These are phyloP conservation scores for Pseudorectes ferrugineus DNA, from an alignment of 2,113 vertebrate genomes.

Conservation along the genomic window DNA sequence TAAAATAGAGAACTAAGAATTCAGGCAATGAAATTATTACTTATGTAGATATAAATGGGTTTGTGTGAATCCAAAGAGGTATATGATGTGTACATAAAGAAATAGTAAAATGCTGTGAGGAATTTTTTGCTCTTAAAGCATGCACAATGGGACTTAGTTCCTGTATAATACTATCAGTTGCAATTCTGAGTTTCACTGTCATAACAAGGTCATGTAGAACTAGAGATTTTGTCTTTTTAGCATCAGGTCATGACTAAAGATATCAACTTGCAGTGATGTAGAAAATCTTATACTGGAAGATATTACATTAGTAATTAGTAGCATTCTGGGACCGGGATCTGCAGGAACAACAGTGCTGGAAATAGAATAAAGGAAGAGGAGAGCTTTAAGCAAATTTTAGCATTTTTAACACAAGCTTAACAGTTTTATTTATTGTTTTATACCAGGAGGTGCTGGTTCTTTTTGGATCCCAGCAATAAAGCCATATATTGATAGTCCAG, in stretches of 20 bases:
- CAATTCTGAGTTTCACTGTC: background rate
- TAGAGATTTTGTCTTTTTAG: background rate
- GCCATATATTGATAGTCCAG: background rate
- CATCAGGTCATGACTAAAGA: background rate
- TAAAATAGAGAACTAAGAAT: background rate
- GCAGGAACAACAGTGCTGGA: background rate
- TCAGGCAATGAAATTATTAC: background rate
- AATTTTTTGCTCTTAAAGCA: background rate
- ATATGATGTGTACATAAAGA: background rate
- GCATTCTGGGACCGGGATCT: background rate
- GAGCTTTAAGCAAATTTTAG: background rate
- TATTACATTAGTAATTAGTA: background rate
- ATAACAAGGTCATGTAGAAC: background rate
- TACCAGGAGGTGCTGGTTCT: background rate
- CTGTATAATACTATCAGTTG: background rate
- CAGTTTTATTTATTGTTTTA: background rate
- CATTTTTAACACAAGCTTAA: background rate
- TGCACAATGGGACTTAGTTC: background rate
- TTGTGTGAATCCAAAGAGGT: background rate
- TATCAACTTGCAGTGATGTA: background rate
- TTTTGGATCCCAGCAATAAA: background rate
- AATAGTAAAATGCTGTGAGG: background rate
- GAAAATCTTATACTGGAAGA: background rate
- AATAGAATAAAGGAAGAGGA: background rate
- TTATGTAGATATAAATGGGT: background rate